Evolutionary conservation across 2,797 vertebrate genomes (phyloP), one percentile per base, ranked within the genome.

Genomic region (Rhinogobio ventralis): DNA sequence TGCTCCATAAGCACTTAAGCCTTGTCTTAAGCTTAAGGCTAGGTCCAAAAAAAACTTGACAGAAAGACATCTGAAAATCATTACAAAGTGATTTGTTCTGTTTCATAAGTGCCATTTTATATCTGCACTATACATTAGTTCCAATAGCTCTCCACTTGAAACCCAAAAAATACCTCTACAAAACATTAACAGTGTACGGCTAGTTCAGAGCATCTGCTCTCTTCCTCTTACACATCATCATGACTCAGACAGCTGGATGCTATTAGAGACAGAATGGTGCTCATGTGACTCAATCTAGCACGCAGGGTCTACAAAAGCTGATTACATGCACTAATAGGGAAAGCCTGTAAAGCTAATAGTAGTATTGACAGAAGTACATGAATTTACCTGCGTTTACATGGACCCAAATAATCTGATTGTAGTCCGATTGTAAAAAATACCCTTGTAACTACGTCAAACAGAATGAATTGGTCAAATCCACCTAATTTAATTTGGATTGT

Each of bases 81-180:
- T 67, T 68, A 67, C 0, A 39, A 17, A 68, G 68, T 68, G 73
- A 30, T 68, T 68, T 83, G 73, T 76, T 30, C 23, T 67, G 17
- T 83, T 77, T 83, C 33, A 42, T 57, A 83, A 57, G 51, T 30
- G 36, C 36, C 17, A 77, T 36, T 77, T 68, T 68, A 67, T 57
- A 28, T 77, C 82, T 55, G 62, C n/a, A 83, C 13, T 76, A 76
- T 28, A 17, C 81, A 83, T 68, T 66, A 76, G 60, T 75, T 68
- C 36, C 25, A 51, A 62, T 75, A 75, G n/a, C n/a, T 23, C 11
- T 83, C n/a, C 19, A 19, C 60, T 76, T 6, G 19, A 73, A 49
- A 11, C 5, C 60, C 60, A 51, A 81, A n/a, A 69, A 71, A 71
- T 68, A n/a, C 11, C 60, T 49, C 17, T 23, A 7, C 15, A 30